phyloP scores from a whole-genome alignment of 2,888 invertebrate species.

The Ferrisia virgata region DNA sequence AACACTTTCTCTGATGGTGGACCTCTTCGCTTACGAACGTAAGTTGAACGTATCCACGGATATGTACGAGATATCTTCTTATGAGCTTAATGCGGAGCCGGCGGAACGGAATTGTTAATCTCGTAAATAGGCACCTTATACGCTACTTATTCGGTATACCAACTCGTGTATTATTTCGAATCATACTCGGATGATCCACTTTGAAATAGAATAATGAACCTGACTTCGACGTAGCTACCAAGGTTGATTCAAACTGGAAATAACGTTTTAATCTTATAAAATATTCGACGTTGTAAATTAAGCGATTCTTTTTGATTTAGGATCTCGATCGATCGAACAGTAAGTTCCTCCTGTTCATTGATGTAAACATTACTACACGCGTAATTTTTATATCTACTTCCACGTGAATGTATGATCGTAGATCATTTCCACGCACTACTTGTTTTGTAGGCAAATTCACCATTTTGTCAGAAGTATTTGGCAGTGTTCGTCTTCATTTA shows the following conservation, averaged over 20 bases:
- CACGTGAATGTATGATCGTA: not conserved
- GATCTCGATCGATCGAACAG: not conserved
- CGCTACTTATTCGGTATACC: too few relatives aligned
- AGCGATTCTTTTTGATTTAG: not conserved
- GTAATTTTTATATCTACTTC: not conserved
- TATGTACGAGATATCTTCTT: too few relatives aligned
- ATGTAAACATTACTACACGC: not conserved
- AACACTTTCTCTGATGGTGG: not conserved
- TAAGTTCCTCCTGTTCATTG: not conserved
- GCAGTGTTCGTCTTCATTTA: too few relatives aligned
- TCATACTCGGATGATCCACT: not conserved
- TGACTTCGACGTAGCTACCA: not conserved
- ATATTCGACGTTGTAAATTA: not conserved
- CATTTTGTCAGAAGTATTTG: too few relatives aligned
- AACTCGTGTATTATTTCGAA: not conserved
- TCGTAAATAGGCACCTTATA: too few relatives aligned
- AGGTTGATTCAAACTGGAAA: not conserved
- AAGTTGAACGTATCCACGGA: too few relatives aligned
- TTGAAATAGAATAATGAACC: not conserved
- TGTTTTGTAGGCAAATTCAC: too few relatives aligned
- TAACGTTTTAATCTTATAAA: not conserved
- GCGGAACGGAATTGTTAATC: not conserved
- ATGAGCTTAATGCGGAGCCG: too few relatives aligned
- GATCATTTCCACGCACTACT: too few relatives aligned
- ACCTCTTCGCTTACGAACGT: too few relatives aligned